A percentile compares a stretch with the other conserved stretches of the same genome.
phyloP scores from a whole-genome alignment of 2,113 vertebrate genomes.

The Strigops habroptila region DNA sequence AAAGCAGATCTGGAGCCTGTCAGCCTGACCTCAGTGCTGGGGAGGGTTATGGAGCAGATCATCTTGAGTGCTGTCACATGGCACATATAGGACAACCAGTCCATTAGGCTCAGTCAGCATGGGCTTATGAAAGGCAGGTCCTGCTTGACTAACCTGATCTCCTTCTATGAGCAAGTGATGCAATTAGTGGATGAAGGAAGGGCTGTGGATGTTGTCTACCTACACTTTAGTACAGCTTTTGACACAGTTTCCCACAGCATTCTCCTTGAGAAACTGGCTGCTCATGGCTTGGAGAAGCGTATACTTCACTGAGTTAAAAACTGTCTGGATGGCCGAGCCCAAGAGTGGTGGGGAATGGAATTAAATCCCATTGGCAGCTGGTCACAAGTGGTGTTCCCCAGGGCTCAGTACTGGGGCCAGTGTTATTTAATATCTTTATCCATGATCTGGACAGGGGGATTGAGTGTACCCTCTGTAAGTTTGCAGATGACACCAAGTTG shows the following conservation, averaged over 20 bases:
- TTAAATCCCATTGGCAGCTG: background rate
- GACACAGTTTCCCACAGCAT: background rate
- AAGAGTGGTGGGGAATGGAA: background rate
- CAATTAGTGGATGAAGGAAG: background rate
- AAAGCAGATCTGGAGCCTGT: background rate
- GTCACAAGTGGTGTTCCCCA: background rate
- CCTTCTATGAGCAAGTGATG: background rate
- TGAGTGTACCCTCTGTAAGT: background rate
- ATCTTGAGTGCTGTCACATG: background rate
- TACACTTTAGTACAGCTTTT: background rate
- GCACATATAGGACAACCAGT: background rate
- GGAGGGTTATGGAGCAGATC: background rate
- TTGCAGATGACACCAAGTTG: background rate
- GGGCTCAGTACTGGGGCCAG: background rate
- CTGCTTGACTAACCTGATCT: background rate
- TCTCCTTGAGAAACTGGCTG: background rate
- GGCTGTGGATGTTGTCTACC: background rate
- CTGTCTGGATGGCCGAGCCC: background rate
- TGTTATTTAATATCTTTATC: background rate
- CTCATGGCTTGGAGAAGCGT: background rate
- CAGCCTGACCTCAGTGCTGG: background rate
- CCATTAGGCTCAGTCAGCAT: background rate
- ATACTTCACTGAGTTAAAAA: background rate
- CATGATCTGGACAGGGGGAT: background rate
- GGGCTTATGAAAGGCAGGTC: background rate